phyloP scores from a whole-genome alignment of 2,113 vertebrate genomes.

The Pelobates fuscus region DNA sequence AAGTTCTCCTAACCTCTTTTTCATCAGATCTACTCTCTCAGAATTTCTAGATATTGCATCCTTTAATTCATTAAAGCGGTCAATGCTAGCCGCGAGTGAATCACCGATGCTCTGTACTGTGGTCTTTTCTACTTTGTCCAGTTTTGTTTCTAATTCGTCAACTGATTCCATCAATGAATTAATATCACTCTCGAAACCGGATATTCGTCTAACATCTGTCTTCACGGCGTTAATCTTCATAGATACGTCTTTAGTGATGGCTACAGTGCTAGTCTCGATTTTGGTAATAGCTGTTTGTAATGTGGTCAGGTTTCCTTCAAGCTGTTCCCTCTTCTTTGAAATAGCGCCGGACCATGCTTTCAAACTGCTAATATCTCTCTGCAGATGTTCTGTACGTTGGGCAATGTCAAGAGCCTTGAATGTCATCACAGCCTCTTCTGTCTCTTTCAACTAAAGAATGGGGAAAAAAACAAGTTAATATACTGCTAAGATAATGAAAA shows the following conservation, averaged over 20 bases:
- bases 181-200: slow-evolving; percentile 81
- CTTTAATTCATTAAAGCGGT: slow-evolving; percentile 76
- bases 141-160: slow-evolving; percentile 73
- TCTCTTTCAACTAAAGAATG: slow-evolving; percentile 76
- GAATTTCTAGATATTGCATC: slow-evolving; percentile 73
- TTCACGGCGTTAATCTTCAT: slow-evolving; percentile 76
- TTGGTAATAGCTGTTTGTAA: slow-evolving; percentile 72
- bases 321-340: slow-evolving; percentile 64
- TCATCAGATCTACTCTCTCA: slow-evolving; percentile 70
- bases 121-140: slow-evolving; percentile 71
- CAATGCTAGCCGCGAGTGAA: slow-evolving; percentile 82
- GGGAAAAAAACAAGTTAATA: slow-evolving; percentile 42
- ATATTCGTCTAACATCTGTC: slow-evolving; percentile 89
- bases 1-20: slow-evolving; percentile 72
- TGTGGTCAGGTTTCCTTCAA: slow-evolving; percentile 71
- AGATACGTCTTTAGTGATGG: slow-evolving; percentile 70
- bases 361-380: slow-evolving; percentile 71
- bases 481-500: no score
- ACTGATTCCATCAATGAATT: slow-evolving; percentile 72
- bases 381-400: slow-evolving; percentile 69
- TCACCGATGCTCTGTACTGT: slow-evolving; percentile 82
- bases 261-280: slow-evolving; percentile 69
- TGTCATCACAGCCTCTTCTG: slow-evolving; percentile 68
- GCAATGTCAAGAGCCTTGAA: slow-evolving; percentile 66
- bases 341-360: slow-evolving; percentile 70